Evolutionary conservation across 2,888 invertebrate species (phyloP).

Genomic region (Calephelis perditalis): DNA sequence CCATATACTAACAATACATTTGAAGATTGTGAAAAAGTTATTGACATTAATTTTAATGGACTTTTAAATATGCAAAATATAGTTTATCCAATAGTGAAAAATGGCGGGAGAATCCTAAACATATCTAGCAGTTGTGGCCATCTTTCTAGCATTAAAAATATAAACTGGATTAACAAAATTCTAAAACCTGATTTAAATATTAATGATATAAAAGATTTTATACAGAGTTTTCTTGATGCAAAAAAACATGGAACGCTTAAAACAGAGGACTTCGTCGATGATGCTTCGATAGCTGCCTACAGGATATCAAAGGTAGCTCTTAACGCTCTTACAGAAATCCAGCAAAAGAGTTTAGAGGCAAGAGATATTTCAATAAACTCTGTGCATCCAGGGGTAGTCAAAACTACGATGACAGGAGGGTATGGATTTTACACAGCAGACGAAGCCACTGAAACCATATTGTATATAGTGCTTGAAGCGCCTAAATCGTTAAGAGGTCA

Average conservation of each 20-base stretch:
- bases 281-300: conserved; percentile 74
- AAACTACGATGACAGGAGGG: conserved; percentile 85
- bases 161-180: conserved; percentile 48
- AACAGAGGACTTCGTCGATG: conserved; percentile 34
- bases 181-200: conserved; percentile 43
- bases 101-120: conserved; percentile 84
- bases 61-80: conserved; percentile 79
- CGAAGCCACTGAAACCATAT: conserved; percentile 74
- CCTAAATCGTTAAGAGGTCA: conserved; percentile 74
- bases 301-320: conserved; percentile 84
- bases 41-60: conserved; percentile 83
- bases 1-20: background rate
- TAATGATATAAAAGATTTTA: conserved; percentile 65
- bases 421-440: conserved; percentile 77
- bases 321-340: conserved; percentile 81
- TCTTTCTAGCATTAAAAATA: conserved; percentile 66
- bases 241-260: conserved; percentile 45
- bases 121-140: conserved; percentile 74
- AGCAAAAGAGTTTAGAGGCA: conserved; percentile 77
- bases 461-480: conserved; percentile 74
- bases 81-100: conserved; percentile 82
- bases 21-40: conserved; percentile 44
- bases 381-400: conserved; percentile 86
- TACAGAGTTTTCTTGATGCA: conserved; percentile 80
- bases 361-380: conserved; percentile 79